Evolutionary conservation across 2,888 invertebrate species (phyloP).

Genomic region (Drosophila pseudotalamancana): DNA sequence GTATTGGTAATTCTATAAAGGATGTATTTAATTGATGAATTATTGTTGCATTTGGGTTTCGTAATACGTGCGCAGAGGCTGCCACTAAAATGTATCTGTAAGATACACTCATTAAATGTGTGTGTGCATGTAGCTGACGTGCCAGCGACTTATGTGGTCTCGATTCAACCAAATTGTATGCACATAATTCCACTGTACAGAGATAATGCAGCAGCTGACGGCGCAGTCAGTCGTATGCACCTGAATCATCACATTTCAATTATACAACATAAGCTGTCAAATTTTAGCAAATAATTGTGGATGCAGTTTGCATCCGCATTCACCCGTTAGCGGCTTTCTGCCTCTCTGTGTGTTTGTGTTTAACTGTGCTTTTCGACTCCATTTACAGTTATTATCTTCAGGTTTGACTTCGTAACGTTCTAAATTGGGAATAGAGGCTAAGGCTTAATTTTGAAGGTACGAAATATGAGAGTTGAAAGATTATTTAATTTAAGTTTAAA

Average conservation of each 20-base stretch:
- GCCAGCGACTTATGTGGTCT: slow-evolving; percentile 48
- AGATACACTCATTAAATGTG: slow-evolving; percentile 8
- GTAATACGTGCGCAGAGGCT: neutral
- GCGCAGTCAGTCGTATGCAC: slow-evolving; percentile 45
- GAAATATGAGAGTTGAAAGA: no score
- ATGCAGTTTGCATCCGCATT: slow-evolving; percentile 19
- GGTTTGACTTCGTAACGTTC: no score
- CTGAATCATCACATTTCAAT: slow-evolving; percentile 74
- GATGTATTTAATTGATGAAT: slow-evolving; percentile 72
- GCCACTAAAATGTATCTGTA: slow-evolving; percentile 32
- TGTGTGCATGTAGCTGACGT: slow-evolving; percentile 11
- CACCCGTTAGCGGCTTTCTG: neutral
- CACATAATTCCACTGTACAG: slow-evolving; percentile 2
- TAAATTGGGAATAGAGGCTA: no score
- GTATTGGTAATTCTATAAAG: slow-evolving; percentile 63
- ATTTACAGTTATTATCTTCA: slow-evolving; percentile 9
- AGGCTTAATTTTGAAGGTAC: no score
- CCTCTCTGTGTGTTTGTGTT: neutral
- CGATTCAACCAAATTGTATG: slow-evolving; percentile 22
- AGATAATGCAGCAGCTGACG: slow-evolving; percentile 39
- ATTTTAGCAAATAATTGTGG: slow-evolving; percentile 52
- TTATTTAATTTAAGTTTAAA: no score
- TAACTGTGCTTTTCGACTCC: slow-evolving; percentile 9
- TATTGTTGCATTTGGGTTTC: slow-evolving; percentile 45
- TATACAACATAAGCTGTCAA: slow-evolving; percentile 59